phyloP scores from a whole-genome alignment of 1,140 invertebrate genomes.

The Octopus sinensis region DNA sequence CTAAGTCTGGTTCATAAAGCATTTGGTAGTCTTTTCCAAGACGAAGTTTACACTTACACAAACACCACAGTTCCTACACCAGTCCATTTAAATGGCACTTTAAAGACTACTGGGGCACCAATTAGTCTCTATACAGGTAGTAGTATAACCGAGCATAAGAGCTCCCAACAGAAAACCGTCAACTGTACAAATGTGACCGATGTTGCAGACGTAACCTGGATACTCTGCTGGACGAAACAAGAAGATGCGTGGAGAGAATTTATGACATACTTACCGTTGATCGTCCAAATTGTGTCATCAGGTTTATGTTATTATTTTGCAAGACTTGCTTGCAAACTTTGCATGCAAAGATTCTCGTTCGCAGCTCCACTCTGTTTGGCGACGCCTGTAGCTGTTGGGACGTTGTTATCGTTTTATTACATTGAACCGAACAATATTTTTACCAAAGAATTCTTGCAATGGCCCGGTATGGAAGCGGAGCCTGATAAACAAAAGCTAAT shows the following conservation, averaged over 20 bases:
- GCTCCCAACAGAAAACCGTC: slow-evolving; percentile 22
- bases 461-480: slow-evolving; percentile 30
- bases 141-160: not conserved
- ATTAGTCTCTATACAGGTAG: not conserved
- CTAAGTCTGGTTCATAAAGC: slow-evolving; percentile 29
- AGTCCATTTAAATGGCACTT: not conserved
- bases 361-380: slow-evolving; percentile 43
- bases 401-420: slow-evolving; percentile 33
- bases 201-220: slow-evolving; percentile 23
- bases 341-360: slow-evolving; percentile 50
- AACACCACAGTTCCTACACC: slow-evolving; percentile 20
- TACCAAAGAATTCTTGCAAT: slow-evolving; percentile 30
- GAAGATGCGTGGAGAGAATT: slow-evolving; percentile 30
- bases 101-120: not conserved
- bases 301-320: slow-evolving; percentile 45
- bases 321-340: slow-evolving; percentile 46
- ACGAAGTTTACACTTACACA: slow-evolving; percentile 22
- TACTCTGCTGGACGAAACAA: slow-evolving; percentile 26
- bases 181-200: slow-evolving; percentile 27
- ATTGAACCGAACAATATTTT: slow-evolving; percentile 25
- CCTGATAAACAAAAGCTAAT: slow-evolving; percentile 33
- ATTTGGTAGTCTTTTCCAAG: slow-evolving; percentile 26
- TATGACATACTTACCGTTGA: slow-evolving; percentile 32
- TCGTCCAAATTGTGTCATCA: slow-evolving; percentile 37
- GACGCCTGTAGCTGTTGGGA: slow-evolving; percentile 40